Evolutionary conservation across 2,113 vertebrate species (phyloP).

Genomic region (Scophthalmus maximus): DNA sequence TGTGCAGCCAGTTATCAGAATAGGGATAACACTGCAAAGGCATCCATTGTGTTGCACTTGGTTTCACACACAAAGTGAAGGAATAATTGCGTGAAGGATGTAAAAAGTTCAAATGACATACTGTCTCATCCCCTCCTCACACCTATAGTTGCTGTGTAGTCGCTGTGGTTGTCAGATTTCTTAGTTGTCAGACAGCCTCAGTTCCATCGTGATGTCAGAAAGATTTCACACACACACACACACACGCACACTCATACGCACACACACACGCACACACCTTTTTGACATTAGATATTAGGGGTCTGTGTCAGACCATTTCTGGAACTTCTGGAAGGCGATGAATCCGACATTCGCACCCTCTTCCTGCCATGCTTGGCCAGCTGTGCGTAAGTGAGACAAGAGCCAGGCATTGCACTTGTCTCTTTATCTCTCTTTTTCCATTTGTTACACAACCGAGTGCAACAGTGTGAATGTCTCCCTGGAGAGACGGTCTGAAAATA

Average conservation of each 20-base stretch:
- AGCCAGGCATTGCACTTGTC: background rate
- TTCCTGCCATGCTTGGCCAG: background rate
- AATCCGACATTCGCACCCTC: background rate
- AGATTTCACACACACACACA: too few species aligned
- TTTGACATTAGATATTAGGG: too few species aligned
- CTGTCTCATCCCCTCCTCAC: background rate
- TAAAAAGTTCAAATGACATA: background rate
- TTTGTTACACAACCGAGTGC: background rate
- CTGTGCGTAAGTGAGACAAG: background rate
- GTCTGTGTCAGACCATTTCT: background rate
- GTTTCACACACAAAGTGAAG: slow-evolving; percentile 4
- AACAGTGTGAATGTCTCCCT: background rate
- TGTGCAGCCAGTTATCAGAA: background rate
- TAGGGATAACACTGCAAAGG: background rate
- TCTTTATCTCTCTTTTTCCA: background rate
- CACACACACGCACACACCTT: too few species aligned
- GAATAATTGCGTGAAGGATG: slow-evolving; percentile 7
- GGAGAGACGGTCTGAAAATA: background rate
- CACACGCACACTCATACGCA: too few species aligned
- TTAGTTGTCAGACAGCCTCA: background rate
- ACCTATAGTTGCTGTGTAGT: background rate
- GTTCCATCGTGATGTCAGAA: background rate
- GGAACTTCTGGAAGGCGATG: background rate
- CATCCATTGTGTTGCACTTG: slow-evolving; percentile 10
- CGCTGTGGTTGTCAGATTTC: background rate